Evolutionary conservation across 1,140 invertebrate species (phyloP), one percentile per base, ranked within the genome.

Genomic region (Drosophila saltans): DNA sequence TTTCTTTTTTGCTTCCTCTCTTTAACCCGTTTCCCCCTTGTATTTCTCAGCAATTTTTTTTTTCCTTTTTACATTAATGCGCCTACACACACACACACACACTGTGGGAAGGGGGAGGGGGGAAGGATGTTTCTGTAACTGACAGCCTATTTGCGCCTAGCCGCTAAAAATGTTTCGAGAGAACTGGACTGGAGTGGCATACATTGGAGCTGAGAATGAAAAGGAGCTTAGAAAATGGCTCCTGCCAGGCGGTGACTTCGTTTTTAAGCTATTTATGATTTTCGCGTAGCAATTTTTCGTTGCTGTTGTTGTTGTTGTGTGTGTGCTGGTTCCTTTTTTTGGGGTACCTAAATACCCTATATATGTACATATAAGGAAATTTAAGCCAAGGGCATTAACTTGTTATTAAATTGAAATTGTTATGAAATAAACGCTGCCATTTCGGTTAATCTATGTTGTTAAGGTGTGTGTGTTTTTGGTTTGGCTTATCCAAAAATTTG

Each of bases 241-340:
- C 84, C 84, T 88, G 84, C 70, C 84, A 75, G 80, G 74, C 84
- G 84, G 45, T 75, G 72, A 78, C 78, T 80, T 72, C 60, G 60
- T 75, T 84, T 78, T 78, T 69, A 71, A 80, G 84, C 84, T 89
- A 89, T 89, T 89, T 89, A 89, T 89, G 84, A 89, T 79, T 84
- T 84, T 69, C 52, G 65, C 72, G 67, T 52, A 63, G 66, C 60
- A 71, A 48, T 76, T 66, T 70, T 24, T 55, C 60, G 3, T 2
- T 30, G 4, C 4, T 30, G 4, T 30, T 30, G 16, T 16, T 30
- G 1, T 30, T 30, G 28, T 30, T 36, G 33, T 36, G 28, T 4
- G 28, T 30, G 28, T 75, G 52, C 41, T 57, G 21, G 61, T 63
- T 55, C 41, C 66, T 69, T 66, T 79, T 66, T 85, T 55, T 26